Evolutionary conservation across 1,140 invertebrate species (phyloP), one percentile per base, ranked within the genome.

Genomic region (Ips typographus): DNA sequence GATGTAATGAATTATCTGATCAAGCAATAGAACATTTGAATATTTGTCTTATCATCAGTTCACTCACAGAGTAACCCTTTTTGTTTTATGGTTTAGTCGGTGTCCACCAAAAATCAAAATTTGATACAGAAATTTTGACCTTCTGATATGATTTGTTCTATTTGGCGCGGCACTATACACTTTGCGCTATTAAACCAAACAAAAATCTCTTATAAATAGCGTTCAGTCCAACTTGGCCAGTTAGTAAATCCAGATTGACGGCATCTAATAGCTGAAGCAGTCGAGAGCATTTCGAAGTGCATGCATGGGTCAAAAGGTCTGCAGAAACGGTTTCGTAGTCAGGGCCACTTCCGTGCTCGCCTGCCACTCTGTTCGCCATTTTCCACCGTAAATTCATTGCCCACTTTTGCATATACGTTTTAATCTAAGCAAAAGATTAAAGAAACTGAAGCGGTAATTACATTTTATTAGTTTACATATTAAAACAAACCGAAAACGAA

Each of bases 171-270:
- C 22, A 22, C 22, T 22, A 22, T 22, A 22, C 22, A 22, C 22
- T 22, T 22, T 22, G 22, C 22, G 22, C 22, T 22, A 22, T 22
- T 22, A 22, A 22, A 22, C 22, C 22, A 22, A 22, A 22, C 22
- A 22, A 22, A 22, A 22, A 22, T 22, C 22, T 22, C 22, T 22
- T 22, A 22, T 22, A 22, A 22, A 22, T 22, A 22, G 22, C 22
- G 22, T 22, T 52, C 52, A 52, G 44, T 63, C 22, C 60, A 40
- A 49, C 22, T 22, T 22, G 22, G 22, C 22, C 22, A 22, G 22
- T 65, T 66, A 58, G 55, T 58, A 58, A 59, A 57, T 66, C 64
- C 43, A 42, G 57, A 68, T 68, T 68, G 65, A 68, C 65, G 57
- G 57, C 57, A 42, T 60, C 37, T 59, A 52, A 53, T 68, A 60